Conservation (phyloP, 1,140 invertebrate genomes). For the Globodera ellingtonae region DNA sequence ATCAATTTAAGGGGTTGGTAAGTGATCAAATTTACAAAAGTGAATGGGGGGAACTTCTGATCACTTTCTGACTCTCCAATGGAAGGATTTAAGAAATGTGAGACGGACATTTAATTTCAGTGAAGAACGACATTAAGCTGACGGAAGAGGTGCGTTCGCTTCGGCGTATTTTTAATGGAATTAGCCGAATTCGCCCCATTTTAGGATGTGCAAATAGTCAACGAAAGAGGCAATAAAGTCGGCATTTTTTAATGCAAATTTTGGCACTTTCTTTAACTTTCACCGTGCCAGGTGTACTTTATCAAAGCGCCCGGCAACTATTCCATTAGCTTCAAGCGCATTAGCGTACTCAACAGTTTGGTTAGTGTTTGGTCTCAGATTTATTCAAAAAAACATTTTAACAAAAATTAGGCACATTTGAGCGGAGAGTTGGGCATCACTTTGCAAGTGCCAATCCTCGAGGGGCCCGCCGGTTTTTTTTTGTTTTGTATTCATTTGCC, state of each 20-base stretch:
- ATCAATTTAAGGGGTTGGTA: constrained; percentile 5
- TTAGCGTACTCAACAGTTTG: constrained; percentile 61
- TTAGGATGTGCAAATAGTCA: constrained; percentile 59
- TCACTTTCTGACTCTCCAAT: constrained; percentile 2
- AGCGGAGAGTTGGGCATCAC: constrained; percentile 64
- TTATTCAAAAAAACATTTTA: not conserved
- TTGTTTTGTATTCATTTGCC: constrained; percentile 19
- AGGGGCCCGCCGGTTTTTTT: constrained; percentile 51
- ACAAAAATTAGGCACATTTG: constrained; percentile 44
- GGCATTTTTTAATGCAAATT: not conserved
- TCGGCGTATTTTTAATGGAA: not conserved
- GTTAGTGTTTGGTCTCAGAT: not conserved
- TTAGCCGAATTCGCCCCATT: not conserved
- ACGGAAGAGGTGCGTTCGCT: constrained; percentile 47
- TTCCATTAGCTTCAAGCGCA: constrained; percentile 58
- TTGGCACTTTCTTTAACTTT: not conserved
- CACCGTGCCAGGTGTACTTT: constrained; percentile 48
- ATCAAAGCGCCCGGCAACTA: constrained; percentile 64
- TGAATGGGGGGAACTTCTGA: no score
- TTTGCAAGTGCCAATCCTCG: constrained; percentile 59
- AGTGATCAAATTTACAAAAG: constrained; percentile 7
- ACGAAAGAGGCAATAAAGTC: constrained; percentile 59
- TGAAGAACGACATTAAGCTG: constrained; percentile 64
- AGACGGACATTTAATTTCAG: constrained; percentile 38
- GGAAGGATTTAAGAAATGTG: not conserved